Base-by-base conservation (phyloP, 2,797 vertebrate genomes). In the Triplophysa yarkandensis region DNA sequence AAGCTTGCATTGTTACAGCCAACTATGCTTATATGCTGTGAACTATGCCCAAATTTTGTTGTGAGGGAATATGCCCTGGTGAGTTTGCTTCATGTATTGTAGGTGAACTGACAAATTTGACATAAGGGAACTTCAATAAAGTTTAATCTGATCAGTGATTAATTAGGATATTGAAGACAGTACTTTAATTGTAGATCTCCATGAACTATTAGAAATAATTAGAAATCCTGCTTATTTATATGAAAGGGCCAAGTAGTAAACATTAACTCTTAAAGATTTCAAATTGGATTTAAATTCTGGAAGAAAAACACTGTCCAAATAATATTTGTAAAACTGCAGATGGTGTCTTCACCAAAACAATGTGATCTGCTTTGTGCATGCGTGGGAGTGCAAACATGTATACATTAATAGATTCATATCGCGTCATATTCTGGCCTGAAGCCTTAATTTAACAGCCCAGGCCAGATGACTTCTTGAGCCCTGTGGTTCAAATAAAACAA, bases 391-490 rank as follows among this genome's bases (percentile, higher is more conserved):
- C 68, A 68, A 30, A 72, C 28, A 68, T 69, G 83, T 88, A 90
- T 77, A 78, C 79, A 74, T 79, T 77, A 86, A 86, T 81, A 81
- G 86, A 85, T 74, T 78, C 84, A 87, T 81, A 92, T 90, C 87
- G 90, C 88, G 87, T 92, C 90, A 84, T 89, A 93, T 91, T 90
- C 94, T 94, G 94, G 95, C 95, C 96, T 96, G 95, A 93, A 91
- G 92, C 94, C 92, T 92, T 93, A 94, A 89, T 92, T 93, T 92
- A 94, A 89, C 68, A 92, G 93, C 90, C 89, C 94, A 98, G 93
- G 95, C 95, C 95, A 93, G 95, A 89, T 94, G 93, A 95, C 91
- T 92, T 95, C 95, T 95, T 94, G 94, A 92, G 92, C 86, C 95
- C 95, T 98, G 95, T 85, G 95, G 95, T 90, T 91, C 91, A 83